These are phyloP conservation scores for Semicossyphus pulcher DNA, from an alignment of 2,113 vertebrate species.

Conservation along the genomic window DNA sequence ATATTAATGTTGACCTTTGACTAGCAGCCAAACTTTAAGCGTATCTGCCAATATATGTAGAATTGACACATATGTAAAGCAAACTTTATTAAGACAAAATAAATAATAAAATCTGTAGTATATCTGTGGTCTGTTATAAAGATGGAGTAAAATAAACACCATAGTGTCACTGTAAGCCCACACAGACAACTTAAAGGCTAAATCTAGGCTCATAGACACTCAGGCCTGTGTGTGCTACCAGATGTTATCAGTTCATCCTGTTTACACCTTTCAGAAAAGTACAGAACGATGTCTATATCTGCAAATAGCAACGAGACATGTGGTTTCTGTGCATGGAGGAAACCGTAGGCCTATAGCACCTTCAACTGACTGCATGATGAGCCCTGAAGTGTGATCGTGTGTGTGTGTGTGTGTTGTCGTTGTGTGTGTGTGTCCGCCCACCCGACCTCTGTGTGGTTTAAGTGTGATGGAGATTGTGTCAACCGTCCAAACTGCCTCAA, in stretches of 20 bases:
- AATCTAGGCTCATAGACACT: neutral
- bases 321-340: slow-evolving; percentile 38
- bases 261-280: slow-evolving; percentile 48
- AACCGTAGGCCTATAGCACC: no score
- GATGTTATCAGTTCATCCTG: slow-evolving; percentile 63
- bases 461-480: slow-evolving; percentile 44
- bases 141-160: neutral
- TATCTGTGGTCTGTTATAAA: neutral
- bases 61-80: no score
- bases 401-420: neutral
- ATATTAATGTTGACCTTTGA: no score
- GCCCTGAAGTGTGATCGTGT: neutral
- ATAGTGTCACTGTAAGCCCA: neutral
- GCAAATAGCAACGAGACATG: slow-evolving; percentile 9
- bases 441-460: slow-evolving; percentile 11
- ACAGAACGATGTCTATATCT: slow-evolving; percentile 10
- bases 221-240: neutral
- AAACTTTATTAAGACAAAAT: neutral
- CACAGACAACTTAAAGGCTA: neutral
- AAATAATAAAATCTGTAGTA: neutral
- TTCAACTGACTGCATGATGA: no score
- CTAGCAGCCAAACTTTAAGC: no score
- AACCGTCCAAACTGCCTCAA: slow-evolving; percentile 41
- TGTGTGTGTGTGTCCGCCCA: neutral
- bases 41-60: no score